Evolutionary conservation across 2,888 invertebrate genomes (phyloP), one percentile per base, ranked within the genome.

Genomic region (Oeneis ivallda): DNA sequence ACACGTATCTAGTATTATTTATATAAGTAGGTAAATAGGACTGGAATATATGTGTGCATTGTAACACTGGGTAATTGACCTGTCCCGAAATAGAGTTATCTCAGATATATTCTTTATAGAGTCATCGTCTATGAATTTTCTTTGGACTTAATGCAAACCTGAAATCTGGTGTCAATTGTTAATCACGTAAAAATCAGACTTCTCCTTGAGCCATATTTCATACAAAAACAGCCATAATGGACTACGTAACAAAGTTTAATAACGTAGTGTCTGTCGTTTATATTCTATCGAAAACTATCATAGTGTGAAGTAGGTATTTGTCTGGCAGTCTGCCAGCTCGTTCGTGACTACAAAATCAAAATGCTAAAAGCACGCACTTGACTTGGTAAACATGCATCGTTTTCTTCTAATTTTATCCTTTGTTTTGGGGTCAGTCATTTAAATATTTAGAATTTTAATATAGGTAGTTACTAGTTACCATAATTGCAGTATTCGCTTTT

Each of bases 341-440:
- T n/a, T 17, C 57, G 62, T 63, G 49, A 47, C 54, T 49, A 34
- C 59, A 59, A 41, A 70, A 67, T 66, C 39, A 53, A 65, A 66
- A 67, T 67, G 61, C 65, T 64, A 58, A 58, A 47, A 65, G 63
- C 66, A 61, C 39, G 47, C 59, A 62, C 61, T 62, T 57, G 61
- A 65, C 37, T 58, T 61, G 9, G 53, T 63, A 68, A 57, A 60
- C 52, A 63, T 17, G 26, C 37, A 64, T 34, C 60, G 61, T 57
- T 52, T 59, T 45, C 34, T 62, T 64, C 67, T 68, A 65, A 65
- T 59, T 68, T 59, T 59, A 45, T 57, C 52, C 53, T 47, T 41
- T 26, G 43, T 32, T 59, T 65, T 60, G 39, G 39, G 50, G 57
- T 15, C 52, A 52, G 7, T 4, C 19, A 9, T 15, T 37, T 5